These are phyloP conservation scores for Sigmodon hispidus DNA, from an alignment of 2,113 vertebrate species.

Conservation along the genomic window DNA sequence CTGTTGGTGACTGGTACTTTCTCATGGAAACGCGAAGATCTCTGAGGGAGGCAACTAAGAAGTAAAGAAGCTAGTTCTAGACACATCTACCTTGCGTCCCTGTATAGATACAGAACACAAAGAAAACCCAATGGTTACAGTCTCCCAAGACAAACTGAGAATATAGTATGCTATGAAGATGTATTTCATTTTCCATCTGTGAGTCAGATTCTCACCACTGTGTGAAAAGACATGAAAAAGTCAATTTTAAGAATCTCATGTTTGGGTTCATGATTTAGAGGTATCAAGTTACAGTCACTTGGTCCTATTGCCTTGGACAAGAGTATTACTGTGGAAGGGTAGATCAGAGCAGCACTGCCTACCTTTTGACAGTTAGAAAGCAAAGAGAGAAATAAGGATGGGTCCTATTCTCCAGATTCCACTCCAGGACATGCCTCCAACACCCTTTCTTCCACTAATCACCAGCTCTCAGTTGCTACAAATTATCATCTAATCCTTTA, in stretches of 20 bases:
- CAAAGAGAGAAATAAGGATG: background rate
- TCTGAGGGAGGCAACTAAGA: background rate
- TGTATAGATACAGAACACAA: background rate
- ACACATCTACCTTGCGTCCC: background rate
- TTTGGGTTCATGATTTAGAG: background rate
- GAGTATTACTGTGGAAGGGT: background rate
- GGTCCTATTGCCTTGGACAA: background rate
- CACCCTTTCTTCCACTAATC: no score
- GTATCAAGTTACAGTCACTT: background rate
- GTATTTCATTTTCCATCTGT: background rate
- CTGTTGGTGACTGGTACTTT: background rate
- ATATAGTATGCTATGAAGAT: background rate
- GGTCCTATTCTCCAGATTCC: no score
- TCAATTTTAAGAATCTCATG: background rate
- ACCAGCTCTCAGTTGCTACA: background rate
- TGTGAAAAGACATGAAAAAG: background rate
- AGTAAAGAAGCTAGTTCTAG: background rate
- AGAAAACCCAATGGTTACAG: background rate
- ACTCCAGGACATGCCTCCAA: fast-evolving
- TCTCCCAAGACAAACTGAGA: background rate
- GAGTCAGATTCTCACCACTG: background rate
- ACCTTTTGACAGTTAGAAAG: background rate
- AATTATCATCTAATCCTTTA: background rate
- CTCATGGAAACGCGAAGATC: background rate
- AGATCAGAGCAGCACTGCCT: background rate